phyloP scores from a whole-genome alignment of 2,113 vertebrate genomes.

The Python bivittatus region DNA sequence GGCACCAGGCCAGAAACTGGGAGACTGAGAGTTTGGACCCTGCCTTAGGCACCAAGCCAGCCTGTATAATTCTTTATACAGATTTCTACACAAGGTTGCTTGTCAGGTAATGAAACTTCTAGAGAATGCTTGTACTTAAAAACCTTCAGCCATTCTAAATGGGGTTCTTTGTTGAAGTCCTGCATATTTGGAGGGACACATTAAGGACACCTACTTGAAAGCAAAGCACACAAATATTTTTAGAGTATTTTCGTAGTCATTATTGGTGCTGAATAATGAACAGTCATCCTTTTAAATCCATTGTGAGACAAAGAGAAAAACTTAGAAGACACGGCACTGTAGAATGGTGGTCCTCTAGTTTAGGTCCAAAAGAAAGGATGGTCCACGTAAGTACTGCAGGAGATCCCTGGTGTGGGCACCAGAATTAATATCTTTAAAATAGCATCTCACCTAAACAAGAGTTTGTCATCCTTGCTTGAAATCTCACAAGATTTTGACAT shows the following conservation, averaged over 20 bases:
- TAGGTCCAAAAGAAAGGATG: background rate
- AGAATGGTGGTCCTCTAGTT: background rate
- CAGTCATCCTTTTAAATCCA: background rate
- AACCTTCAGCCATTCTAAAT: background rate
- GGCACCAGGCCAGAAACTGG: background rate
- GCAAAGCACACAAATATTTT: background rate
- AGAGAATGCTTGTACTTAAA: background rate
- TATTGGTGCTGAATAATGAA: background rate
- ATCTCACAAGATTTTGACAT: background rate
- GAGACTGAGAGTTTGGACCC: background rate
- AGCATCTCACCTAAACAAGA: background rate
- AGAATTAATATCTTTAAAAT: background rate
- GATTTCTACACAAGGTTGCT: background rate
- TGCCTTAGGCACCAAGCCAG: background rate
- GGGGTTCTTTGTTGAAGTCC: background rate
- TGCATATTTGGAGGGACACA: background rate
- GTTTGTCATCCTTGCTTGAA: background rate
- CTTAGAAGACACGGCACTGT: background rate
- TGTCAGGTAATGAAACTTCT: background rate
- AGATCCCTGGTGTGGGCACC: background rate
- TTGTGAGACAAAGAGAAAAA: background rate
- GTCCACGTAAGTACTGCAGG: background rate
- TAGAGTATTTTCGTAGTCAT: background rate
- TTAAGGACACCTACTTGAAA: background rate
- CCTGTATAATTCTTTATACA: background rate